Percentiles rank a stretch among this genome's conserved stretches.
phyloP scores from a whole-genome alignment of 2,888 invertebrate species.

The Scaeva pyrastri region DNA sequence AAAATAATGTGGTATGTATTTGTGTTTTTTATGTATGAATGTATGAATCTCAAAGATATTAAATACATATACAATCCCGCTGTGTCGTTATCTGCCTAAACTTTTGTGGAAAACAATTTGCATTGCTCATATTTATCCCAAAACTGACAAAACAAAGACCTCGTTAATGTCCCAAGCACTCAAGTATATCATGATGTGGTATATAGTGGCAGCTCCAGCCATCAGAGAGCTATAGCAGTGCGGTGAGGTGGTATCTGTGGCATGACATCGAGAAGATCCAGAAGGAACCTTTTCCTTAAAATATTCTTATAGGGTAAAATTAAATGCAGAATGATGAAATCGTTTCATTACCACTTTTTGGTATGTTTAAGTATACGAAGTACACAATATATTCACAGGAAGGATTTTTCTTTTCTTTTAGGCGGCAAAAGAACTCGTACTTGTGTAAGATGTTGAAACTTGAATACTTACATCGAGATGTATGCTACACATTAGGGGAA shows the following conservation, averaged over 20 bases:
- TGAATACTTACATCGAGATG: slow-evolving; percentile 3
- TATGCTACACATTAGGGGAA: slow-evolving; percentile 32
- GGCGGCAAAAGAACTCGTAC: slow-evolving; percentile 20
- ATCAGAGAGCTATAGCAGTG: too few species aligned
- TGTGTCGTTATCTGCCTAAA: slow-evolving; percentile 12
- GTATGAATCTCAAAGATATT: too few species aligned
- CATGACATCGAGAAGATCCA: too few species aligned
- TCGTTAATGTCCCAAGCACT: slow-evolving; percentile 28
- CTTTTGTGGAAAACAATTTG: slow-evolving; percentile 29
- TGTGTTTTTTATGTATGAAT: too few species aligned
- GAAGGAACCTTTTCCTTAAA: slow-evolving; percentile 20
- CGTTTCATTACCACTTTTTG: slow-evolving; percentile 35
- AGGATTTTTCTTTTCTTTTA: slow-evolving; percentile 1
- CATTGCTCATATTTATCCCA: slow-evolving; percentile 40
- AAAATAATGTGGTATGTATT: too few species aligned
- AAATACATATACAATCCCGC: background rate
- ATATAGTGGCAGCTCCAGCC: background rate
- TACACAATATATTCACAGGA: slow-evolving; percentile 6
- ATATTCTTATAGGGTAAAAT: slow-evolving; percentile 50
- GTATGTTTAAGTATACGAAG: slow-evolving; percentile 24
- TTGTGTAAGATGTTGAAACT: slow-evolving; percentile 1
- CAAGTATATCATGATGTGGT: slow-evolving; percentile 17
- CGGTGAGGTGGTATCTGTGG: background rate
- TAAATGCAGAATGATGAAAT: slow-evolving; percentile 52
- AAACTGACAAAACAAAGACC: slow-evolving; percentile 42